Evolutionary conservation across 2,797 vertebrate species (phyloP), one percentile per base, ranked within the genome.

Genomic region (Lepus oiostolus): DNA sequence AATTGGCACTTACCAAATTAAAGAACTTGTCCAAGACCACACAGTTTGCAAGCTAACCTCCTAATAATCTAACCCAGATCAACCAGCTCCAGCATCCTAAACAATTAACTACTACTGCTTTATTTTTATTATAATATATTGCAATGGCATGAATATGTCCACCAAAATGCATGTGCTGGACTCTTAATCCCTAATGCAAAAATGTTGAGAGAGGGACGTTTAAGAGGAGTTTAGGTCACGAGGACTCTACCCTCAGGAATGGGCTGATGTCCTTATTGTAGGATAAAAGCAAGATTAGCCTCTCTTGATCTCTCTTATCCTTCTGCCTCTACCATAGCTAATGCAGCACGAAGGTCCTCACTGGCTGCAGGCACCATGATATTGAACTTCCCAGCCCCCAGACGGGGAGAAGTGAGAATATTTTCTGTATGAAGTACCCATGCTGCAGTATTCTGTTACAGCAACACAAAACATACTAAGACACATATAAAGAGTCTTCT

Each of bases 21-120:
- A 75, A 80, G 42, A 95, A 62, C 21, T 63, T 88, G 24, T 77
- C 77, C 88, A 62, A 52, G 42, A 67, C 90, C 28, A 89, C 16
- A 38, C 0, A 52, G 47, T 11, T 32, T 80, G 12, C 16, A 82
- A 54, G 2, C 10, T 67, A 54, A 91, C 60, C 35, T 90, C 63
- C 35, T 87, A 82, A 82, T 75, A 79, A 79, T 68, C 14, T 77
- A 50, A 77, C 58, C 32, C 11, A 81, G n/a, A 77, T 1, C 12
- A 21, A 79, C 85, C 28, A 42, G 52, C 12, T 50, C 35, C 35
- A 47, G 13, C 22, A 47, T 26, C n/a, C 22, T 50, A 13, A 77
- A 90, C 32, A 85, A n/a, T 70, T 13, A 79, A 81, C 21, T 60
- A 76, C 63, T 68, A 50, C n/a, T 60, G 21, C 12, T n/a, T 35